Conservation (phyloP, 2,797 vertebrate genomes). For the Crocodylus rhombifer region DNA sequence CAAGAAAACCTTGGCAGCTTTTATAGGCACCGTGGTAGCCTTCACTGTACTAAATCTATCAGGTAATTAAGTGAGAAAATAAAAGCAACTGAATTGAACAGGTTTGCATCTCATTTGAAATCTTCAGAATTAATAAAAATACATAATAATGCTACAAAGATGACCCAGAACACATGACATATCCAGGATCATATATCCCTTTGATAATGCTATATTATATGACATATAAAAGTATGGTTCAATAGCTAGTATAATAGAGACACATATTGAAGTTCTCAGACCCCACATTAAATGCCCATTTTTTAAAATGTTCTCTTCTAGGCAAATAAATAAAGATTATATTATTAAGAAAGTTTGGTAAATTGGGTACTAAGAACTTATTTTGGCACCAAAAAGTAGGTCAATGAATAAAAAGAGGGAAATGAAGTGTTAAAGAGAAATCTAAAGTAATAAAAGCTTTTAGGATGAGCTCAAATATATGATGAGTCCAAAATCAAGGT, state of each 20-base stretch:
- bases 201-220: not conserved
- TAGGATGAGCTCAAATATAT: not conserved
- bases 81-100: not conserved
- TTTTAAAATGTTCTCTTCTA: not conserved
- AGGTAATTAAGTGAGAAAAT: not conserved
- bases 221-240: not conserved
- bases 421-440: not conserved
- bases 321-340: not conserved
- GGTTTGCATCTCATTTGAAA: not conserved
- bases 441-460: not conserved
- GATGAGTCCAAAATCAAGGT: not conserved
- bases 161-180: not conserved
- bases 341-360: not conserved
- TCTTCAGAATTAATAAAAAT: not conserved
- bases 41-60: not conserved
- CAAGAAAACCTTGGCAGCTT: constrained; percentile 15
- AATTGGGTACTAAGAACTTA: not conserved
- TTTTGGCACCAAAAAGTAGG: not conserved
- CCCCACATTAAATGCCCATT: not conserved
- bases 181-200: not conserved
- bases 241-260: not conserved
- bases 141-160: not conserved
- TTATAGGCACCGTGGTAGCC: not conserved
- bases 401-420: constrained; percentile 11
- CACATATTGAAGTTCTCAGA: not conserved